A percentile compares a stretch with the other conserved stretches of the same genome.
These are phyloP conservation scores for Pseudomyrmex pallidus DNA, from an alignment of 1,140 invertebrate species.

Conservation along the genomic window DNA sequence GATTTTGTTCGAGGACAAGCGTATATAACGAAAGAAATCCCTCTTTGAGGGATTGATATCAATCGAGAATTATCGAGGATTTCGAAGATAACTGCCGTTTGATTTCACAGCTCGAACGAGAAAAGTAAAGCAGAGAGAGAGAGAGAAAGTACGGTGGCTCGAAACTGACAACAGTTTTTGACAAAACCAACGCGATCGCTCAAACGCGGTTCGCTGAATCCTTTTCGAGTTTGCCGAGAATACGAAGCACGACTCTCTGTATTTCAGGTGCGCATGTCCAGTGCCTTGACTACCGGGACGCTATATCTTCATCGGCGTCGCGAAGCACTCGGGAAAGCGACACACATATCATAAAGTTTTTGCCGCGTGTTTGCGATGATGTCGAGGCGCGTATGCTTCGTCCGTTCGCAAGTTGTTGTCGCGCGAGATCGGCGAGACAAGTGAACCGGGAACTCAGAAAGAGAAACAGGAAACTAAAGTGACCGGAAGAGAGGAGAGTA, in stretches of 20 bases:
- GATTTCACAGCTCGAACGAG: background rate
- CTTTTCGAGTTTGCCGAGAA: conserved; percentile 18
- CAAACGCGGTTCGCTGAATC: conserved; percentile 13
- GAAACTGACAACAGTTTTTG: background rate
- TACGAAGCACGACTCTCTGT: conserved; percentile 30
- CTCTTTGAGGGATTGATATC: background rate
- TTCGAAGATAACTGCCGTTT: background rate
- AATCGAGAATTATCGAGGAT: background rate
- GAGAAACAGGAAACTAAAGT: conserved; percentile 19
- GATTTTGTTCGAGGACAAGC: conserved; percentile 1
- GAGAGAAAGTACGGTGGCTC: no score
- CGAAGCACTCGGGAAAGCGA: conserved; percentile 63
- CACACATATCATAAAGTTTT: conserved; percentile 74
- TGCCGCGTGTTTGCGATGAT: conserved; percentile 63
- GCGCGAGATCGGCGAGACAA: conserved; percentile 29
- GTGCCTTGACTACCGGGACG: conserved; percentile 83
- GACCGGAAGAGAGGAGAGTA: background rate
- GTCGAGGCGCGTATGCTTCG: conserved; percentile 17
- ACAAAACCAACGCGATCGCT: conserved; percentile 5
- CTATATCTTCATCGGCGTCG: conserved; percentile 66
- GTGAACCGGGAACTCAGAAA: conserved; percentile 15
- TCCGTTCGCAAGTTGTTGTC: conserved; percentile 22
- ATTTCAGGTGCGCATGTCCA: conserved; percentile 77
- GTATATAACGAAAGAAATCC: background rate
- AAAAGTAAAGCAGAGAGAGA: background rate